phyloP scores from a whole-genome alignment of 2,888 invertebrate species.

The Allolobophora icterica region DNA sequence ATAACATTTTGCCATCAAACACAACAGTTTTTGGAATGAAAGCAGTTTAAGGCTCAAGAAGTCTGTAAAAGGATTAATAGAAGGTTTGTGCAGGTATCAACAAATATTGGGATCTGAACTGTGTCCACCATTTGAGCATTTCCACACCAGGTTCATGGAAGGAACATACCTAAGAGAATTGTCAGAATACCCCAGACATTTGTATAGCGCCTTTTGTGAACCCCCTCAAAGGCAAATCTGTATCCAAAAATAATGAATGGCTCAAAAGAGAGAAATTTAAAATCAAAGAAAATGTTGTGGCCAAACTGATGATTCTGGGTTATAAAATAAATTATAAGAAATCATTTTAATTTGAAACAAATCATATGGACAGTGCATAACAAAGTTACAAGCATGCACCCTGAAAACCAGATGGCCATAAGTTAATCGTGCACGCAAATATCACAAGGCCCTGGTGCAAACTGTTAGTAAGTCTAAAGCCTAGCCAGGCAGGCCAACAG shows the following conservation, averaged over 20 bases:
- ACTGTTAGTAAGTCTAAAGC: constrained; percentile 25
- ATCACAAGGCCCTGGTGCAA: constrained; percentile 12
- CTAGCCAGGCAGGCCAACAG: background rate
- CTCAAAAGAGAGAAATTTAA: background rate
- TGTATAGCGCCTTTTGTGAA: background rate
- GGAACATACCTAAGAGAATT: background rate
- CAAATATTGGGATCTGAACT: background rate
- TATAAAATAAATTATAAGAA: background rate
- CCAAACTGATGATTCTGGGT: background rate
- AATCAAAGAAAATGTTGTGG: background rate
- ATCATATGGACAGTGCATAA: background rate
- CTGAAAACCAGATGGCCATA: background rate
- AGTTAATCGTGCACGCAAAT: background rate
- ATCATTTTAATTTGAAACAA: background rate
- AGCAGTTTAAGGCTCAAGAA: background rate
- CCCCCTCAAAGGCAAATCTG: background rate
- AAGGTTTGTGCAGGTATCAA: background rate
- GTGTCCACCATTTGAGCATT: background rate
- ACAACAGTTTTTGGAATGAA: background rate
- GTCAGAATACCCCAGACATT: background rate
- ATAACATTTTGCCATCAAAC: background rate
- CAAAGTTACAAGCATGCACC: constrained; percentile 24
- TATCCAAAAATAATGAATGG: background rate
- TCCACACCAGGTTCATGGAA: background rate
- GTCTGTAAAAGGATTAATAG: background rate